Evolutionary conservation across 2,113 vertebrate species (phyloP), one percentile per base, ranked within the genome.

Genomic region (Halcyon senegalensis): DNA sequence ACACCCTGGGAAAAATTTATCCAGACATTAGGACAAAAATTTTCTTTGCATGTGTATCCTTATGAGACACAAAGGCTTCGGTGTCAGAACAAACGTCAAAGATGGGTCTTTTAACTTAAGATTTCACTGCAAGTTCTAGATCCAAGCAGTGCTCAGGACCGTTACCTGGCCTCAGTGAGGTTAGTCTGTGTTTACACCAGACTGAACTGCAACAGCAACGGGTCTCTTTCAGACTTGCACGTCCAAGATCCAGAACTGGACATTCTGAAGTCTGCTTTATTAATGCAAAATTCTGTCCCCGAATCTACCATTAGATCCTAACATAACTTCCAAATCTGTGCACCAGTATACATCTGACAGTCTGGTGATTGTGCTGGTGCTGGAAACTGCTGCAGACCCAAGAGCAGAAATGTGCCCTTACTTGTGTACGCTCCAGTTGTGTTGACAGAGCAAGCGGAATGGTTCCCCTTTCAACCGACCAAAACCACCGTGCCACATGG

Each of bases 1-100:
- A 91, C 59, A 51, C 74, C 89, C 94, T 89, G 93, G 89, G 89
- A 93, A 95, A 94, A 92, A 92, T 62, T 30, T 41, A 77, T 30
- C 67, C 94, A 89, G 92, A 85, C 89, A 62, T 37, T 1, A 73
- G 66, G 80, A 84, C 58, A 69, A 68, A 73, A 87, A 69, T 39
- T 19, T 63, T 69, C 91, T 83, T 50, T 76, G 84, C 4, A 0
- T 35, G 74, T 39, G 53, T 46, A 66, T 59, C 78, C 67, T 87
- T 70, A 33, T 0, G 23, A 64, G 92, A 83, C 67, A 81, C 1
- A 4, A 43, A 80, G 43, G 73, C 62, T 84, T 41, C 56, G 18
- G 33, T 51, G 63, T 46, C 81, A 80, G 31, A 78, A 59, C 24
- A 83, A 69, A 93, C 5, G 15, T 12, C 9, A 10, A 59, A 79